Conservation (phyloP, 2,113 vertebrate genomes). For the Prolemur simus region DNA sequence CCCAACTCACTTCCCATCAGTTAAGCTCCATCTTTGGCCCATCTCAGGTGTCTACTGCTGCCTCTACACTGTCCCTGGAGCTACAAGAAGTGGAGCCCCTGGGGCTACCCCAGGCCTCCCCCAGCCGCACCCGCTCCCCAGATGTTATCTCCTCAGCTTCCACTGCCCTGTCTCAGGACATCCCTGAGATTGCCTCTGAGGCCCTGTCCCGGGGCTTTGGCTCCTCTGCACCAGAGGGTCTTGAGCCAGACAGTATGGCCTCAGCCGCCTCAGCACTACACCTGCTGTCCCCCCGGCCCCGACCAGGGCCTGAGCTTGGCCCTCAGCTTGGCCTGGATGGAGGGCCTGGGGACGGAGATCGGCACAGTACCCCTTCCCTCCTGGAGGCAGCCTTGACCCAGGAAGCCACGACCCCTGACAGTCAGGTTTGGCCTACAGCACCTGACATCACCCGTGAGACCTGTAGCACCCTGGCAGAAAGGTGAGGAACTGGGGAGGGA, state of each 20-base stretch:
- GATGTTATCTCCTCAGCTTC: slow-evolving; percentile 99
- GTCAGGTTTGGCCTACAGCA: slow-evolving; percentile 95
- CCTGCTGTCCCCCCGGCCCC: slow-evolving; percentile 88
- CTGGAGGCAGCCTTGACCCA: slow-evolving; percentile 92
- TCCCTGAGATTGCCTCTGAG: slow-evolving; percentile 97
- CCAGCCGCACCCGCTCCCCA: slow-evolving; percentile 94
- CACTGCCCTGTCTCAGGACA: slow-evolving; percentile 96
- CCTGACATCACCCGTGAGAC: slow-evolving; percentile 98
- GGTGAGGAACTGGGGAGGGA: slow-evolving; percentile 72
- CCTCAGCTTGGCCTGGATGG: slow-evolving; percentile 88
- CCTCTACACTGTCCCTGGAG: slow-evolving; percentile 87
- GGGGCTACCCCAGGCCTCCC: slow-evolving; percentile 91
- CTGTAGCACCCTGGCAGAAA: slow-evolving; percentile 90
- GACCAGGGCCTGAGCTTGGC: slow-evolving; percentile 85
- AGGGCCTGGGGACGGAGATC: slow-evolving; percentile 87
- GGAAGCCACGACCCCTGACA: slow-evolving; percentile 88
- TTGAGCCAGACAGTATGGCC: slow-evolving; percentile 94
- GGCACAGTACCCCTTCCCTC: slow-evolving; percentile 90
- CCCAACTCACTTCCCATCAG: background rate
- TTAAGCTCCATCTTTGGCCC: background rate
- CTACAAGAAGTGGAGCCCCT: slow-evolving; percentile 91
- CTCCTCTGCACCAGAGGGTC: slow-evolving; percentile 77
- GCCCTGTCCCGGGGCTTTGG: slow-evolving; percentile 89
- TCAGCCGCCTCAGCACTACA: slow-evolving; percentile 95
- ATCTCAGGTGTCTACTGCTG: slow-evolving; percentile 82